A percentile compares a stretch with the other conserved stretches of the same genome.
Evolutionary conservation across 2,113 vertebrate genomes (phyloP).

Genomic region (Catharus bicknelli): DNA sequence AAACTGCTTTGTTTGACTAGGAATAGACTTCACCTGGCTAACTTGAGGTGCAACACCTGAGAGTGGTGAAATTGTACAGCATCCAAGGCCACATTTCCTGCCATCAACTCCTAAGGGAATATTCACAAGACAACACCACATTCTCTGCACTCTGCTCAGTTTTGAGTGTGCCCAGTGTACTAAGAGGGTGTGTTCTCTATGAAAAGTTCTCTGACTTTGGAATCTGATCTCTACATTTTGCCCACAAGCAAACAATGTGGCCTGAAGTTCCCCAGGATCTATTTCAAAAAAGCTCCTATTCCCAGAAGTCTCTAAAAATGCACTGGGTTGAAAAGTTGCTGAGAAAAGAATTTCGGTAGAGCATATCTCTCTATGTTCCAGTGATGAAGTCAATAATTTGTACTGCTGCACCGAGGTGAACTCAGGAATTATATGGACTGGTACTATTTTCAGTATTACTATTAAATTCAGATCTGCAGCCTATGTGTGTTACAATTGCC

Average conservation of each 20-base stretch:
- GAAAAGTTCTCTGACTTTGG: background rate
- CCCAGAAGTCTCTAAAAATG: background rate
- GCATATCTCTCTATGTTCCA: background rate
- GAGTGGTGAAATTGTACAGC: background rate
- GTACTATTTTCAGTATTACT: background rate
- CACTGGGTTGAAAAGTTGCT: background rate
- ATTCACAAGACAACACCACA: background rate
- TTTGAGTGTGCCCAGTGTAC: background rate
- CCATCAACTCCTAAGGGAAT: background rate
- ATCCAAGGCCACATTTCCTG: background rate
- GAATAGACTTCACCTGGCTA: background rate
- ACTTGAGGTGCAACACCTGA: background rate
- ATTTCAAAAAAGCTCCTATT: background rate
- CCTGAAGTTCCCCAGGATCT: background rate
- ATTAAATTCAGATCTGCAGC: background rate
- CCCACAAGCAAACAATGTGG: background rate
- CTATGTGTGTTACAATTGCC: background rate
- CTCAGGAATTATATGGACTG: background rate
- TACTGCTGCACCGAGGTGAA: background rate
- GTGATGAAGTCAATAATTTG: background rate
- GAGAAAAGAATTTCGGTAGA: background rate
- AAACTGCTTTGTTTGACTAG: constrained; percentile 19
- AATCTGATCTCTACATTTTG: background rate
- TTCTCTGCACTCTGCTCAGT: background rate
- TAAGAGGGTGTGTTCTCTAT: background rate